phyloP scores from a whole-genome alignment of 2,113 vertebrate species.

The Calidris pygmaea region DNA sequence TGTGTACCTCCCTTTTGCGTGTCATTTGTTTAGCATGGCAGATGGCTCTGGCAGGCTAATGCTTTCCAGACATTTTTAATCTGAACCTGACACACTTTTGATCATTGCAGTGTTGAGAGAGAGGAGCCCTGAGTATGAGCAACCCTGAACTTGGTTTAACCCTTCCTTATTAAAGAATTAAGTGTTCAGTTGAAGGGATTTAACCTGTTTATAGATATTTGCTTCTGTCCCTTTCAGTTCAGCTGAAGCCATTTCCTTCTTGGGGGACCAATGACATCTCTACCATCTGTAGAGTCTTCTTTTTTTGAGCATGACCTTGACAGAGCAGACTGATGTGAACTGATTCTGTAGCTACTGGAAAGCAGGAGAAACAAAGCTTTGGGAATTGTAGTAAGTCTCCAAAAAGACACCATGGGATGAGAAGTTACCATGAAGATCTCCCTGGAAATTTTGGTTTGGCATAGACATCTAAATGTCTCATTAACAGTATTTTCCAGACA shows the following conservation, averaged over 20 bases:
- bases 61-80: neutral
- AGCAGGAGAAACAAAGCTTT: neutral
- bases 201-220: neutral
- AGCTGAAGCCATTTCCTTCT: neutral
- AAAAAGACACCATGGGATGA: neutral
- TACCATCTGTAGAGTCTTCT: neutral
- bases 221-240: neutral
- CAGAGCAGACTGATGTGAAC: neutral
- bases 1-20: neutral
- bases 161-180: neutral
- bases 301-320: neutral
- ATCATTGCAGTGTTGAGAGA: neutral
- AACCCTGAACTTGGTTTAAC: neutral
- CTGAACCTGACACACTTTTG: neutral
- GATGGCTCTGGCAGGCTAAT: neutral
- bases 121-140: neutral
- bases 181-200: neutral
- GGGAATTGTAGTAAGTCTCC: neutral
- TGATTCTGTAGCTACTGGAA: neutral
- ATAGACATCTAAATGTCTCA: neutral
- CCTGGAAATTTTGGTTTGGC: neutral
- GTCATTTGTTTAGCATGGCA: neutral
- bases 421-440: neutral
- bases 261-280: neutral
- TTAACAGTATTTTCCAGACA: neutral